Percentiles rank a stretch among this genome's conserved stretches.
phyloP scores from a whole-genome alignment of 2,888 invertebrate species.

The Melangyna quadrimaculata region DNA sequence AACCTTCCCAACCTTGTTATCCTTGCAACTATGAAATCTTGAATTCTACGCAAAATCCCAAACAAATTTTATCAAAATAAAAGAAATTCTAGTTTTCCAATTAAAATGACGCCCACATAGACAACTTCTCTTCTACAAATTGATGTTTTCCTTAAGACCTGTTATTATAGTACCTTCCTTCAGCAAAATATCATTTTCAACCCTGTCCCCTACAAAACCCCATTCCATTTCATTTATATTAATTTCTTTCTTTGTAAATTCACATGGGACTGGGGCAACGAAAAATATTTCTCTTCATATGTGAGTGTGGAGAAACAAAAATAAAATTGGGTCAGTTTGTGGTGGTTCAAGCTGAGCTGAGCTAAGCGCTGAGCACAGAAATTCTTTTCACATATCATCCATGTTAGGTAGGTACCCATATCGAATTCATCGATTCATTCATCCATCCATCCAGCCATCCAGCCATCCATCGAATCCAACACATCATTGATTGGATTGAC shows the following conservation, averaged over 20 bases:
- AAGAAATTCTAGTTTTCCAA: too few species aligned
- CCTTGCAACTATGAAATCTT: too few species aligned
- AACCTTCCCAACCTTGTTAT: too few species aligned
- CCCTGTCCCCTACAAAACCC: not conserved
- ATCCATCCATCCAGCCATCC: constrained; percentile 17
- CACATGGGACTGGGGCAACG: constrained; percentile 1
- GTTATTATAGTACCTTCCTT: not conserved
- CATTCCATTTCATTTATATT: constrained; percentile 1
- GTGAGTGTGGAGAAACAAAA: not conserved
- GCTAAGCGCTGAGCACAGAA: constrained; percentile 46
- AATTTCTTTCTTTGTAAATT: not conserved
- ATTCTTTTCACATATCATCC: constrained; percentile 28
- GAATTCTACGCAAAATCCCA: too few species aligned
- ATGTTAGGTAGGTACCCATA: constrained; percentile 11
- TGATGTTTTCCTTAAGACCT: not conserved
- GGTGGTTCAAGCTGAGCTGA: constrained; percentile 12
- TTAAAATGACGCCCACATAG: too few species aligned
- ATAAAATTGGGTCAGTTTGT: constrained; percentile 71
- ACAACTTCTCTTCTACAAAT: too few species aligned
- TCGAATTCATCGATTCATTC: constrained; percentile 18
- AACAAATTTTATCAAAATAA: too few species aligned
- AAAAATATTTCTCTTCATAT: not conserved
- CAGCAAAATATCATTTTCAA: not conserved
- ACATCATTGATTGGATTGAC: constrained; percentile 62
- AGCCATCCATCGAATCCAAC: constrained; percentile 13